Evolutionary conservation across 2,797 vertebrate genomes (phyloP), one percentile per base, ranked within the genome.

Genomic region (Crocodylus rhombifer): DNA sequence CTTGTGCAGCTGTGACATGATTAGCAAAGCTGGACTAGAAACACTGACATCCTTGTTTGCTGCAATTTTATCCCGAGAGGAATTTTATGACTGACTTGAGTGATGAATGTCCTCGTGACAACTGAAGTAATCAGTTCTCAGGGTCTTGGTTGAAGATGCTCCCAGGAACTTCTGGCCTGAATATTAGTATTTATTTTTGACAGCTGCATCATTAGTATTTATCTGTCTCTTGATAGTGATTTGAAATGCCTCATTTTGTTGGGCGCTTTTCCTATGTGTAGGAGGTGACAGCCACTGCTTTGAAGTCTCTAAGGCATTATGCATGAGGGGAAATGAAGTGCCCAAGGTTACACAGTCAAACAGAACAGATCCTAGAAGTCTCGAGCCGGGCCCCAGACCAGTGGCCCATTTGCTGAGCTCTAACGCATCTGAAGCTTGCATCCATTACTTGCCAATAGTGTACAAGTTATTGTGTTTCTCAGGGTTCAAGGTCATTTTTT

Each of bases 221-320:
- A 42, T 61, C 16, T 61, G 21, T 61, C 60, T 61, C 10, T 17
- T 20, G 20, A 20, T 60, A 61, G 42, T 82, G 77, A 5, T 61
- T 93, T 87, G 57, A n/a, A 76, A 87, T 90, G 2, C 16, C 55
- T 82, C 51, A 18, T 61, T 91, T 85, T 95, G 60, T 28, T 71
- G 61, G 51, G 17, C 18, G 14, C 8, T 77, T 0, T 20, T 51
- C 7, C n/a, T 77, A n/a, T 69, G 73, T 23, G 8, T 30, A 15
- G 55, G 20, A 64, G 62, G 65, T 10, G 20, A 55, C 5, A 60
- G 67, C 65, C 64, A 3, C 55, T 25, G 5, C 33, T 67, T 57
- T 82, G 60, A 91, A 67, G 82, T 42, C 2, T 0, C 77, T 71
- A 87, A 77, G 60, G 42, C 57, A 75, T 12, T 30, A 15, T 55